Evolutionary conservation across 2,797 vertebrate species (phyloP).

Genomic region (Oophaga sylvatica): DNA sequence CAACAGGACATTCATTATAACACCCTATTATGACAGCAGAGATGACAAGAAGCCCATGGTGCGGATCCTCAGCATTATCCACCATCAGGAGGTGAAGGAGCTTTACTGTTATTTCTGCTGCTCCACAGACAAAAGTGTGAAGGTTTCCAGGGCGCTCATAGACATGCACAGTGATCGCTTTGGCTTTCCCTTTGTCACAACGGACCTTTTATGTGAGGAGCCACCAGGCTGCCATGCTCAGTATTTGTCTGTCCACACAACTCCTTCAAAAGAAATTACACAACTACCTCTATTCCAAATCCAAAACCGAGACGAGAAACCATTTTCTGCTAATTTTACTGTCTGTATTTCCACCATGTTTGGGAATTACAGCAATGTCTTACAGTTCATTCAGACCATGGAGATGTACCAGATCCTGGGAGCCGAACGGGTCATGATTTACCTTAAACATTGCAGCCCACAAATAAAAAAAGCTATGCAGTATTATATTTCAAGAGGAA

Average conservation of each 20-base stretch:
- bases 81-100: constrained; percentile 62
- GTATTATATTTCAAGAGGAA: constrained; percentile 66
- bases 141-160: constrained; percentile 41
- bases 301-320: background rate
- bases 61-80: constrained; percentile 69
- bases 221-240: constrained; percentile 62
- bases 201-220: constrained; percentile 70
- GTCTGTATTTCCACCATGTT: constrained; percentile 72
- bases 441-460: constrained; percentile 73
- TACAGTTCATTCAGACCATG: constrained; percentile 72
- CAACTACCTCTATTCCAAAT: constrained; percentile 9
- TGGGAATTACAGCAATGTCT: constrained; percentile 70
- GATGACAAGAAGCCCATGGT: constrained; percentile 35
- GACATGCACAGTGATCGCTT: constrained; percentile 56
- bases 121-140: background rate
- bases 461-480: constrained; percentile 70
- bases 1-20: constrained; percentile 68
- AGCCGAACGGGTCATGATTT: constrained; percentile 71
- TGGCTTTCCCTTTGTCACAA: constrained; percentile 69
- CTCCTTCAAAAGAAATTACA: background rate
- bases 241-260: constrained; percentile 54
- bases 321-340: constrained; percentile 70
- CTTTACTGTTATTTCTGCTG: constrained; percentile 70
- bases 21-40: constrained; percentile 70
- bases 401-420: constrained; percentile 74